phyloP scores from a whole-genome alignment of 2,113 vertebrate genomes.

The Isurus oxyrinchus region DNA sequence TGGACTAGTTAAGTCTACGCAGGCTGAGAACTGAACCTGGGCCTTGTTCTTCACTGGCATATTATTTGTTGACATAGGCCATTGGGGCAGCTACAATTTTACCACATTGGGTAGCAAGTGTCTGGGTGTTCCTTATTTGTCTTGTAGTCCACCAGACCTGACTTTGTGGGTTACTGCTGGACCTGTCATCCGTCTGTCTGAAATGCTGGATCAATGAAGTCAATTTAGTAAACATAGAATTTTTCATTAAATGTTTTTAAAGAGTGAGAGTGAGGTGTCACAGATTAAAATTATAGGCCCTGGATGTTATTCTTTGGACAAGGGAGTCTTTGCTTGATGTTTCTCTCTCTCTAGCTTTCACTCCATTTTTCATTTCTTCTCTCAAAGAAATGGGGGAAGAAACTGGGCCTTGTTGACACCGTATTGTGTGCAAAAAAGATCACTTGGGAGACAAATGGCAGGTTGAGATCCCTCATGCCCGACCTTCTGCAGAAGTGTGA shows the following conservation, averaged over 20 bases:
- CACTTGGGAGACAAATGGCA: background rate
- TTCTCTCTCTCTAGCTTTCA: background rate
- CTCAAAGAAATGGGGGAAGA: background rate
- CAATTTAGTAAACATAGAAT: background rate
- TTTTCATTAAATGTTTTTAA: no score
- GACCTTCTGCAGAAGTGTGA: no score
- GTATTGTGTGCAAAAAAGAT: no score
- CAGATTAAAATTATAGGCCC: background rate
- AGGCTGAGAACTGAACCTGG: background rate
- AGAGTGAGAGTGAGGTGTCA: background rate
- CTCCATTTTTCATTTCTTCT: background rate
- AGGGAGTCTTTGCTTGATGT: background rate
- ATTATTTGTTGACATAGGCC: background rate
- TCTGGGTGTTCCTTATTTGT: background rate
- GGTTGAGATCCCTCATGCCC: background rate
- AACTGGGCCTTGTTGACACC: background rate
- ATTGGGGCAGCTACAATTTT: background rate
- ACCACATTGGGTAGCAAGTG: background rate
- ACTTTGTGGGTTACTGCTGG: background rate
- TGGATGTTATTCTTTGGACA: background rate
- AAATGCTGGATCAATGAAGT: background rate
- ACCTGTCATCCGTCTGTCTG: background rate
- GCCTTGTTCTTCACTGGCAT: background rate
- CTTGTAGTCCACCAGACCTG: background rate
- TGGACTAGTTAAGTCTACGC: background rate